phyloP scores from a whole-genome alignment of 1,140 invertebrate species.

The Brachionus koreanus region DNA sequence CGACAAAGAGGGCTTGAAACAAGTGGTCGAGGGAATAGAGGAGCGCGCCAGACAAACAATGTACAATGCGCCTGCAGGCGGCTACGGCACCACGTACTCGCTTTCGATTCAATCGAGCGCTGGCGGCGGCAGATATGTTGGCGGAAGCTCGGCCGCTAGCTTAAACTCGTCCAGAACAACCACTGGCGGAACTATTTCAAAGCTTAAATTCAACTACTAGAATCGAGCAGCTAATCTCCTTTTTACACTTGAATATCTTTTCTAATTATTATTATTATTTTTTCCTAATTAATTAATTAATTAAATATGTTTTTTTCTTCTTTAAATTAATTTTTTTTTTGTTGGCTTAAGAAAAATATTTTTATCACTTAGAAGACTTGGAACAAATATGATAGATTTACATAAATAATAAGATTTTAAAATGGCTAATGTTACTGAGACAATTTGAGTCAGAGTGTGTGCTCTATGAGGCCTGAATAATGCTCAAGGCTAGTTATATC shows the following conservation, averaged over 20 bases:
- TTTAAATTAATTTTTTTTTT: not conserved
- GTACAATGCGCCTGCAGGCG: conserved; percentile 20
- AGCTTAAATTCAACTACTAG: conserved; percentile 39
- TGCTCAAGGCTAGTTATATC: not conserved
- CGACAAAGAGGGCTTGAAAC: conserved; percentile 32
- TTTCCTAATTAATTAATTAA: not conserved
- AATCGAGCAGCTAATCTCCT: not conserved
- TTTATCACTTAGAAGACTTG: not conserved
- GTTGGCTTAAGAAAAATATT: not conserved
- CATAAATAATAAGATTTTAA: not conserved
- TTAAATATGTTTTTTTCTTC: not conserved
- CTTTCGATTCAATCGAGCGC: conserved; percentile 18
- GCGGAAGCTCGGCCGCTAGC: not conserved
- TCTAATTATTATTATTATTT: not conserved
- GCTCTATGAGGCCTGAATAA: not conserved
- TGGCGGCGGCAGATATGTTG: conserved; percentile 34
- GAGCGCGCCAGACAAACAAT: conserved; percentile 36
- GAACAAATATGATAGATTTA: not conserved
- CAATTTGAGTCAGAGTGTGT: not conserved
- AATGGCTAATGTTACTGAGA: too few species aligned
- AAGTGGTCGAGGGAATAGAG: conserved; percentile 43
- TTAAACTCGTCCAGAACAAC: conserved; percentile 30
- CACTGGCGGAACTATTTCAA: conserved; percentile 38
- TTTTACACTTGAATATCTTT: not conserved
- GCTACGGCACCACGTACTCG: conserved; percentile 15